Evolutionary conservation across 2,113 vertebrate genomes (phyloP).

Genomic region (Gallinago jamesoni): DNA sequence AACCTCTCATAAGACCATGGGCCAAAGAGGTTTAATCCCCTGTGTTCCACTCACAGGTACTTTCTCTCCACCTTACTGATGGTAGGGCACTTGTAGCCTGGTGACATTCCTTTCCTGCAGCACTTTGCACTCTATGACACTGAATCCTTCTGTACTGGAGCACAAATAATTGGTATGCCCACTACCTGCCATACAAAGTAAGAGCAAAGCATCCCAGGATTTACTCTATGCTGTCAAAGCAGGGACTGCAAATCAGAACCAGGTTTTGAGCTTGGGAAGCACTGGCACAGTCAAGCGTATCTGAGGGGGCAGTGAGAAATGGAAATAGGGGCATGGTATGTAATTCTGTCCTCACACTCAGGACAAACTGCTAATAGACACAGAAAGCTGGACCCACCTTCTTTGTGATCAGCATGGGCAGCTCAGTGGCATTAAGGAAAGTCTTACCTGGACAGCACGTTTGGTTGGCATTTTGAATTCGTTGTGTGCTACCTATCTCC

Average conservation of each 20-base stretch:
- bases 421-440: not conserved
- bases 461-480: not conserved
- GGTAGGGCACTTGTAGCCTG: not conserved
- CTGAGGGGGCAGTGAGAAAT: not conserved
- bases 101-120: not conserved
- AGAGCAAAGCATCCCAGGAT: not conserved
- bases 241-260: not conserved
- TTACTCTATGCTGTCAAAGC: not conserved
- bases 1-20: not conserved
- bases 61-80: not conserved
- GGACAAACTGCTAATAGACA: not conserved
- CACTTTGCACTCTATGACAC: not conserved
- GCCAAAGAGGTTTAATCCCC: not conserved
- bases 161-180: not conserved
- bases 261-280: not conserved
- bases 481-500: not conserved
- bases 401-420: no score
- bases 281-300: not conserved
- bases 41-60: not conserved
- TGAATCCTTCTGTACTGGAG: not conserved
- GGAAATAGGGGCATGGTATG: rapidly evolving
- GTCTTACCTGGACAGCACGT: not conserved
- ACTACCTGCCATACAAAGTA: not conserved
- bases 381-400: not conserved
- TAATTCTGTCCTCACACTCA: not conserved